These are phyloP conservation scores for Graphium colonna DNA, from an alignment of 2,888 invertebrate species.

Conservation along the genomic window DNA sequence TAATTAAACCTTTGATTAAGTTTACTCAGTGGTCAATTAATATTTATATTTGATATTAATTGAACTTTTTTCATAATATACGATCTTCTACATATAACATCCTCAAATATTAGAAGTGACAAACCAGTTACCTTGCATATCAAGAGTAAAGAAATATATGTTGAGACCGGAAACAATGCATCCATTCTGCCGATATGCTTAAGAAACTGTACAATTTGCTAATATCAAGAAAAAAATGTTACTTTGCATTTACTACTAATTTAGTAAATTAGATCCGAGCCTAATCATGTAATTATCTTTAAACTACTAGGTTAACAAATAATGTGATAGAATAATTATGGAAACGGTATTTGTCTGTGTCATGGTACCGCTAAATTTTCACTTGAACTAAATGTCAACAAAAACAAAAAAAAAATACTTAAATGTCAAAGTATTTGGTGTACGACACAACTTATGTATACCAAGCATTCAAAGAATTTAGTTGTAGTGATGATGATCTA, in stretches of 20 bases:
- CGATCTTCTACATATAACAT: too few species aligned
- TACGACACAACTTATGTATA: neutral
- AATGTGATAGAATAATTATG: constrained; percentile 40
- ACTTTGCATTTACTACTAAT: constrained; percentile 63
- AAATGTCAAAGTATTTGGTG: constrained; percentile 17
- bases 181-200: constrained; percentile 14
- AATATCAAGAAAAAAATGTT: constrained; percentile 37
- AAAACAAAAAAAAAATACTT: too few species aligned
- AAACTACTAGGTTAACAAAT: constrained; percentile 41
- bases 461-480: constrained; percentile 12
- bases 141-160: too few species aligned
- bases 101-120: too few species aligned
- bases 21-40: too few species aligned
- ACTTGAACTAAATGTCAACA: constrained; percentile 21
- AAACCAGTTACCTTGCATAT: too few species aligned
- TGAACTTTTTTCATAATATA: too few species aligned
- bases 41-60: too few species aligned
- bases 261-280: constrained; percentile 54
- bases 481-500: constrained; percentile 12
- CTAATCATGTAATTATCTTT: constrained; percentile 46
- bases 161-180: constrained; percentile 15
- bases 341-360: constrained; percentile 36
- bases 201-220: constrained; percentile 38
- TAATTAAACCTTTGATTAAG: too few species aligned
- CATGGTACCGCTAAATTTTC: constrained; percentile 30